phyloP scores from a whole-genome alignment of 2,797 vertebrate species.

The Loris lydekkerianus region DNA sequence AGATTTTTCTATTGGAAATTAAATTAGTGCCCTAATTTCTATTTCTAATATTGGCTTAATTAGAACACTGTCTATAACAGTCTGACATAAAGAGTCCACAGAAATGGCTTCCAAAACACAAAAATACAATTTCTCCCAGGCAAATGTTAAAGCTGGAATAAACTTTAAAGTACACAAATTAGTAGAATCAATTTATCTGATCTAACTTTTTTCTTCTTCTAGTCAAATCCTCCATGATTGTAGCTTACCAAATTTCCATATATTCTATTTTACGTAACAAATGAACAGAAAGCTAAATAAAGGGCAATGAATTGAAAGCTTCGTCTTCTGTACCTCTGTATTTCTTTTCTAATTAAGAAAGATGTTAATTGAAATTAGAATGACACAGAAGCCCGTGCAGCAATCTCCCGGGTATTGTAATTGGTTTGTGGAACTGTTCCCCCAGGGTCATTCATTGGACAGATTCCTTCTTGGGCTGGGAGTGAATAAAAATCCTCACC shows the following conservation, averaged over 20 bases:
- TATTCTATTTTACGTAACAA: conserved; percentile 79
- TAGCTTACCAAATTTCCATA: conserved; percentile 58
- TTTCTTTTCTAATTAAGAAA: conserved; percentile 81
- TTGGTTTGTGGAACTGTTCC: conserved; percentile 76
- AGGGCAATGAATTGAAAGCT: conserved; percentile 61
- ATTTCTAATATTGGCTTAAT: not conserved
- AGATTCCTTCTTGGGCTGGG: conserved; percentile 1
- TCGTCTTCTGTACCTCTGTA: conserved; percentile 33
- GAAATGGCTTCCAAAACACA: conserved; percentile 57
- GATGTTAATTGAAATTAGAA: conserved; percentile 84
- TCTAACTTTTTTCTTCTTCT: conserved; percentile 12
- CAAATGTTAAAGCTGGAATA: conserved; percentile 41
- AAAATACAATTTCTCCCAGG: conserved; percentile 9
- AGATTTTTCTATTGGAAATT: conserved; percentile 34
- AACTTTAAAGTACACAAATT: conserved; percentile 30
- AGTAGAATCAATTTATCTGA: not conserved
- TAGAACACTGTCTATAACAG: not conserved
- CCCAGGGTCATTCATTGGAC: conserved; percentile 59
- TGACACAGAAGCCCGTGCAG: conserved; percentile 34
- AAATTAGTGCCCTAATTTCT: conserved; percentile 59
- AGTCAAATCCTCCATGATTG: conserved; percentile 33
- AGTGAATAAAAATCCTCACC: conserved; percentile 55
- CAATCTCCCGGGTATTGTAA: conserved; percentile 78
- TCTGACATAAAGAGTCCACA: not conserved
- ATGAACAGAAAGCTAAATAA: conserved; percentile 69